phyloP scores from a whole-genome alignment of 2,797 vertebrate species.

The Sorex maritimensis region DNA sequence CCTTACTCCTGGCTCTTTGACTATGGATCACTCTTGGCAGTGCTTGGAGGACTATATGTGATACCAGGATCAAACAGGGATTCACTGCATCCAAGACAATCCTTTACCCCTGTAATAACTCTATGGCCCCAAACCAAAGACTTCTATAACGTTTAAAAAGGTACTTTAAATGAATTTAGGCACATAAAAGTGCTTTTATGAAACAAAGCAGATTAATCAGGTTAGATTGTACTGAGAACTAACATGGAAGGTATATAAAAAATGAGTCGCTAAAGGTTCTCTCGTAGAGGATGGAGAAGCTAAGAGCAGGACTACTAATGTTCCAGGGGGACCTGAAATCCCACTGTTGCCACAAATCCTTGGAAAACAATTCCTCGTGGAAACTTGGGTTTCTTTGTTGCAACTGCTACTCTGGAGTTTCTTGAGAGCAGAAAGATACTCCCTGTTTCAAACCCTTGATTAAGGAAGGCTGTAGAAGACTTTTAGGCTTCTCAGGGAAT shows the following conservation, averaged over 20 bases:
- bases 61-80: no score
- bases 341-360: neutral
- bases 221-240: neutral
- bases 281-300: neutral
- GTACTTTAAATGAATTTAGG: neutral
- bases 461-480: neutral
- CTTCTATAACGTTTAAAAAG: neutral
- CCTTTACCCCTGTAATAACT: no score
- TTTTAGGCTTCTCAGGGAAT: neutral
- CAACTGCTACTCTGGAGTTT: neutral
- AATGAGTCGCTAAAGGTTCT: fast-evolving
- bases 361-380: neutral
- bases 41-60: no score
- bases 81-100: no score
- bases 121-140: neutral
- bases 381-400: neutral
- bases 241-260: neutral
- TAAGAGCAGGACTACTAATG: no score
- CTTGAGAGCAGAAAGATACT: neutral
- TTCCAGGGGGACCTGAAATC: neutral
- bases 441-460: neutral
- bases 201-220: neutral
- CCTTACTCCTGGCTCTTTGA: no score
- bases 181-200: neutral
- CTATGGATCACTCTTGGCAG: no score